Percentiles rank a stretch among this genome's conserved stretches.
Conservation (phyloP, 2,113 vertebrate species). For the Caranx ignobilis region DNA sequence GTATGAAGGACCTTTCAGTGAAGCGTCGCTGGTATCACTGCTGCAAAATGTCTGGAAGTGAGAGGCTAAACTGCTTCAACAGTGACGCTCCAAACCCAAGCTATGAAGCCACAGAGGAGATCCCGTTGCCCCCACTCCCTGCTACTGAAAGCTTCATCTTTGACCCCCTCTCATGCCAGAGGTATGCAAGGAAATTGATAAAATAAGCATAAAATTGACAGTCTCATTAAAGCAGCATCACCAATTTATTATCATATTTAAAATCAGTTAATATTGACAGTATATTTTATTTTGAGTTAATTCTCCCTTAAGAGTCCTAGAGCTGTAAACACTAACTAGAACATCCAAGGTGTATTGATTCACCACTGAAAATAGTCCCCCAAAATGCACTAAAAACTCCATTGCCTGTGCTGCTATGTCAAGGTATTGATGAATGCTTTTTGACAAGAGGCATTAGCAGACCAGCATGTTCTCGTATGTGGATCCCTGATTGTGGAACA, state of each 20-base stretch:
- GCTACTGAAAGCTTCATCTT: slow-evolving; percentile 62
- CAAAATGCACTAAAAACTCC: too few species aligned
- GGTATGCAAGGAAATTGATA: slow-evolving; percentile 49
- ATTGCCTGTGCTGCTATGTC: too few species aligned
- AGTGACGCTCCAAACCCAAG: slow-evolving; percentile 51
- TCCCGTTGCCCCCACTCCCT: background rate
- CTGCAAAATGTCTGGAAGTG: slow-evolving; percentile 36
- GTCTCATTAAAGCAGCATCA: background rate
- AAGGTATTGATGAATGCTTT: too few species aligned
- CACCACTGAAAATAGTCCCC: too few species aligned
- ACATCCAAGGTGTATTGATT: too few species aligned
- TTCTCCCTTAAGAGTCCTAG: too few species aligned
- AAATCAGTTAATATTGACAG: background rate
- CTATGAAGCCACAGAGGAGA: slow-evolving; percentile 62
- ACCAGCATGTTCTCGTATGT: too few species aligned
- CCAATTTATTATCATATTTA: background rate
- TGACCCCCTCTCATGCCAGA: slow-evolving; percentile 66
- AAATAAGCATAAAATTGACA: background rate
- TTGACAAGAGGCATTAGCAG: too few species aligned
- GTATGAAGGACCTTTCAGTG: slow-evolving; percentile 63
- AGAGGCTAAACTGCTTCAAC: slow-evolving; percentile 75
- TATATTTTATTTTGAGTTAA: background rate
- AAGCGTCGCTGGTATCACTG: slow-evolving; percentile 78
- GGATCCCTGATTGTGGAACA: too few species aligned
- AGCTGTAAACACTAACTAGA: too few species aligned